Conservation (phyloP, 2,113 vertebrate species). For the Gila orcuttii region DNA sequence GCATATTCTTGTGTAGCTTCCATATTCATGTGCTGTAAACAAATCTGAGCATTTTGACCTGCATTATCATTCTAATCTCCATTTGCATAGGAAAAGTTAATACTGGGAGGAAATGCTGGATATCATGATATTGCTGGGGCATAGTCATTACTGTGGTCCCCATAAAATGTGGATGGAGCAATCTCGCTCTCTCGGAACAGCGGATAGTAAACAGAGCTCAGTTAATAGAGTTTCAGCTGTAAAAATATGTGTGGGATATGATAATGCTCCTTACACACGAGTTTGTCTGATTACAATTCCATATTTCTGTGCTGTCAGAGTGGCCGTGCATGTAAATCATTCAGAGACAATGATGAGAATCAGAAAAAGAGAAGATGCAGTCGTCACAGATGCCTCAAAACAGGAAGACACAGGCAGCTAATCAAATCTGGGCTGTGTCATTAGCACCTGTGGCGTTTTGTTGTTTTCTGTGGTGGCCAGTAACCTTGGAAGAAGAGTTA, state of each 20-base stretch:
- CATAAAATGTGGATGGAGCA: conserved; percentile 31
- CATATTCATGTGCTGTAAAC: conserved; percentile 1
- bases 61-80: conserved; percentile 38
- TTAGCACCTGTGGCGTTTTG: not conserved
- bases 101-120: conserved; percentile 48
- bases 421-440: not conserved
- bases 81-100: conserved; percentile 40
- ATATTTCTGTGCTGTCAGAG: conserved; percentile 6
- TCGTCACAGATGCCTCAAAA: not conserved
- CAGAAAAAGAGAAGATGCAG: not conserved
- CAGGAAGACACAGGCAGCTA: not conserved
- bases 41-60: conserved; percentile 2
- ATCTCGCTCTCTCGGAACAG: conserved; percentile 10
- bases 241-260: conserved; percentile 18
- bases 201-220: conserved; percentile 37
- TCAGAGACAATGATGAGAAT: not conserved
- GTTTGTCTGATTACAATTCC: conserved; percentile 42
- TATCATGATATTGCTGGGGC: conserved; percentile 49
- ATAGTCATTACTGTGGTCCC: conserved; percentile 50
- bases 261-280: conserved; percentile 1
- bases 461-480: not conserved
- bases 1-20: not conserved
- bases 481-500: not conserved
- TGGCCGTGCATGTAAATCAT: conserved; percentile 39
- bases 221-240: conserved; percentile 50